Evolutionary conservation across 2,797 vertebrate genomes (phyloP), one percentile per base, ranked within the genome.

Genomic region (Tachyglossus aculeatus): DNA sequence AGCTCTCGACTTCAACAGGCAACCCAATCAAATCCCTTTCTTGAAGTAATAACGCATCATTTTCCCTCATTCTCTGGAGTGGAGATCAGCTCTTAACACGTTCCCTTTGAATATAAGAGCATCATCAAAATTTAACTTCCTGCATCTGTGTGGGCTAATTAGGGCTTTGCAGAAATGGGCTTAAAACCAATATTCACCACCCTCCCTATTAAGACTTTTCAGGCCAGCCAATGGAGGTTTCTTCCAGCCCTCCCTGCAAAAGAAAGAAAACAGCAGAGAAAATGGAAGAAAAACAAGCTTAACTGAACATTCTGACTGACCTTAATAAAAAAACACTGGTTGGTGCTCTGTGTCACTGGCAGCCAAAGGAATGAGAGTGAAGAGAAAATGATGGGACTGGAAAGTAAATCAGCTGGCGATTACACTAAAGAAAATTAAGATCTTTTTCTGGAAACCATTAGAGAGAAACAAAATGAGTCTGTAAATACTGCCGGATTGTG

Each of bases 1-100:
- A 38, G 52, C 54, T 48, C 59, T 70, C 71, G 81, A 74, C 78
- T 84, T 81, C 72, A 45, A 52, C 74, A 86, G 66, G 59, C 80
- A 75, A 82, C 82, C 80, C 87, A 91, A 90, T 90, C 90, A 91
- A 85, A 67, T 50, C 55, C 79, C 69, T 89, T 91, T 90, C 89
- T 88, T 78, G 44, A 52, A 74, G 77, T 61, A 77, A 92, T 72
- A 89, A 91, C 87, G 59, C 78, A 60, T 88, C 84, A 74, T 90
- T 87, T 88, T 78, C 68, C 67, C 45, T 41, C 63, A 71, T 82
- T 88, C 67, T 84, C 74, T 64, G 31, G 43, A 32, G 53, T 54
- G 29, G 39, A 59, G 70, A 51, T 79, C 73, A 44, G 68, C 54
- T 65, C 72, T 69, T 5, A 24, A 3, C 32, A 14, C 53, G 34